These are phyloP conservation scores for Allophyes oxyacanthae DNA, from an alignment of 2,888 invertebrate genomes.

Conservation along the genomic window DNA sequence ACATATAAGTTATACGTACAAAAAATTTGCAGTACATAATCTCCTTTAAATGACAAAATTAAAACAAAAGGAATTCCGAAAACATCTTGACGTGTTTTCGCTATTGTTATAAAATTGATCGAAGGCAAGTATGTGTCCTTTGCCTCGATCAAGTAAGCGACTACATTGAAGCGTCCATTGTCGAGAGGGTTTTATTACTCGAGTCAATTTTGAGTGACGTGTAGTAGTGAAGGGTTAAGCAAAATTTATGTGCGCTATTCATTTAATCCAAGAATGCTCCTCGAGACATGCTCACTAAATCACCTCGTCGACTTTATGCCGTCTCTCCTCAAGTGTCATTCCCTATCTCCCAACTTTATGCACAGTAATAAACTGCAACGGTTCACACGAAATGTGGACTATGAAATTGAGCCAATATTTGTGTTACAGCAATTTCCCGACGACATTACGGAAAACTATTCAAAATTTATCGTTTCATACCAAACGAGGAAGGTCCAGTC, in stretches of 20 bases:
- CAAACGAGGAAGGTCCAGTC: slow-evolving; percentile 41
- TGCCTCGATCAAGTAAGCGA: slow-evolving; percentile 34
- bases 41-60: too few relatives aligned
- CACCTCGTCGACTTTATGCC: slow-evolving; percentile 43
- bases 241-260: slow-evolving; percentile 46
- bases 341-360: slow-evolving; percentile 70
- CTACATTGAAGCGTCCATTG: slow-evolving; percentile 30
- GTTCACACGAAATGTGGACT: slow-evolving; percentile 58
- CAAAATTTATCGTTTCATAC: slow-evolving; percentile 63
- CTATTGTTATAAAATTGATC: slow-evolving; percentile 8
- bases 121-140: slow-evolving; percentile 6
- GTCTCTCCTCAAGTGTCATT: slow-evolving; percentile 65
- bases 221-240: slow-evolving; percentile 35
- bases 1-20: too few relatives aligned
- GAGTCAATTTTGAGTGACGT: slow-evolving; percentile 47
- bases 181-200: slow-evolving; percentile 46
- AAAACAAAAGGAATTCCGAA: background rate
- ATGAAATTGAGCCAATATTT: slow-evolving; percentile 61
- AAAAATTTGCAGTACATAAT: too few relatives aligned
- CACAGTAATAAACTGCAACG: slow-evolving; percentile 72
- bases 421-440: slow-evolving; percentile 38
- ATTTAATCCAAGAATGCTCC: slow-evolving; percentile 41
- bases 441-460: slow-evolving; percentile 45
- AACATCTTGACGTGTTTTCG: background rate
- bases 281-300: slow-evolving; percentile 46